A percentile compares a stretch with the other conserved stretches of the same genome.
Conservation (phyloP, 2,888 invertebrate species). For the Shargacucullia verbasci region DNA sequence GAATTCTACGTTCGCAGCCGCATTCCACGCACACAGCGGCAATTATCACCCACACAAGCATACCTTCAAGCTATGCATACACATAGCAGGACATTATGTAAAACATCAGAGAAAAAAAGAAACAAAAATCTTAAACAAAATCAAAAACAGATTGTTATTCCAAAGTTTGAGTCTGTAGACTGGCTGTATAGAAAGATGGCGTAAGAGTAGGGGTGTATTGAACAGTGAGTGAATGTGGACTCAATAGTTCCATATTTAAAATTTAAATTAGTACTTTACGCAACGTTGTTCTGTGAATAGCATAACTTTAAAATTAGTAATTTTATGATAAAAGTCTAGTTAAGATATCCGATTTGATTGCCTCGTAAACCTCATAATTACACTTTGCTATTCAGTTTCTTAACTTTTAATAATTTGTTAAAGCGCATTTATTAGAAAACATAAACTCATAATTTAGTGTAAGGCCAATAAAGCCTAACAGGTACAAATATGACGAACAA, state of each 20-base stretch:
- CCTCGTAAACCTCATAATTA: constrained; percentile 10
- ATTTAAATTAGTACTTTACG: constrained; percentile 11
- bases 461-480: constrained; percentile 30
- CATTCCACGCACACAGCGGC: constrained; percentile 62
- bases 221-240: background rate
- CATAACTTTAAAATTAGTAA: constrained; percentile 6
- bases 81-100: background rate
- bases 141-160: constrained; percentile 3
- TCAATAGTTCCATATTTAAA: constrained; percentile 21
- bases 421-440: background rate
- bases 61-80: constrained; percentile 5
- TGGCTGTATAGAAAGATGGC: constrained; percentile 18
- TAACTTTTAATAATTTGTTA: constrained; percentile 9
- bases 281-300: constrained; percentile 6
- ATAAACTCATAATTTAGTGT: constrained; percentile 7
- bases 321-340: constrained; percentile 22
- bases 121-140: background rate
- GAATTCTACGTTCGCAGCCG: constrained; percentile 65
- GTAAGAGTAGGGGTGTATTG: background rate
- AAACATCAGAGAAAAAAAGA: too few relatives aligned
- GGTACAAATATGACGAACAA: constrained; percentile 54
- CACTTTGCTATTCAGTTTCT: constrained; percentile 8
- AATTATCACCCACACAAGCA: constrained; percentile 40
- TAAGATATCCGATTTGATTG: constrained; percentile 16
- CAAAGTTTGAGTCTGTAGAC: constrained; percentile 1